Evolutionary conservation across 2,888 invertebrate species (phyloP).

Genomic region (Drosophila niveifrons): DNA sequence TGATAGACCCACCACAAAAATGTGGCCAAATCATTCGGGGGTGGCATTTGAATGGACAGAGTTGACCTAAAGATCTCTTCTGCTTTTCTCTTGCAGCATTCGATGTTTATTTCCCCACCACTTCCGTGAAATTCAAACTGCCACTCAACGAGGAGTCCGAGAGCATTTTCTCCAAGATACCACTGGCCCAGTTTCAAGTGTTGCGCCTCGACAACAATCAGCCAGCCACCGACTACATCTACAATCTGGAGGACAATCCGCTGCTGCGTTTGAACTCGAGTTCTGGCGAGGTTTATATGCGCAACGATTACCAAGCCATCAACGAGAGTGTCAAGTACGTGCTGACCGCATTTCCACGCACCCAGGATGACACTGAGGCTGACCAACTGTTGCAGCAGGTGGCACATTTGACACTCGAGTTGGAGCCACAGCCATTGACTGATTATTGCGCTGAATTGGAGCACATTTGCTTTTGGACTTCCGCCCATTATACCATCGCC

Average conservation of each 20-base stretch:
- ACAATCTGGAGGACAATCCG: slow-evolving; percentile 80
- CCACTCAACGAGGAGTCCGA: slow-evolving; percentile 83
- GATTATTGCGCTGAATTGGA: slow-evolving; percentile 81
- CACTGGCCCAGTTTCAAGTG: slow-evolving; percentile 84
- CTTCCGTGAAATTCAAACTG: slow-evolving; percentile 82
- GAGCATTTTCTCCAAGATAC: slow-evolving; percentile 83
- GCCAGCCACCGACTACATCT: slow-evolving; percentile 76
- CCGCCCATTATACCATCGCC: slow-evolving; percentile 80
- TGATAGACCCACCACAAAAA: slow-evolving; percentile 27
- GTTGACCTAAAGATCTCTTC: neutral
- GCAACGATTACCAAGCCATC: slow-evolving; percentile 76
- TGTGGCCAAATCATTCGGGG: slow-evolving; percentile 24
- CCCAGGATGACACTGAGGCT: slow-evolving; percentile 23
- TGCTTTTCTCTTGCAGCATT: slow-evolving; percentile 66
- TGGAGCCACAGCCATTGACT: slow-evolving; percentile 71
- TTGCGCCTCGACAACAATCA: slow-evolving; percentile 73
- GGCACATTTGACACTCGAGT: slow-evolving; percentile 81
- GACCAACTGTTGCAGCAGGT: slow-evolving; percentile 65
- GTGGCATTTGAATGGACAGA: slow-evolving; percentile 20
- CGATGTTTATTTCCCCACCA: slow-evolving; percentile 84
- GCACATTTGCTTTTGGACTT: slow-evolving; percentile 83
- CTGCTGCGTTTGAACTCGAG: slow-evolving; percentile 79
- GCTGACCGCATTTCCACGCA: slow-evolving; percentile 77
- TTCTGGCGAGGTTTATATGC: slow-evolving; percentile 83
- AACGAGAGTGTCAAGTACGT: slow-evolving; percentile 71